Percentiles rank a stretch among this genome's conserved stretches.
Evolutionary conservation across 2,797 vertebrate species (phyloP).

Genomic region (Lemur catta): DNA sequence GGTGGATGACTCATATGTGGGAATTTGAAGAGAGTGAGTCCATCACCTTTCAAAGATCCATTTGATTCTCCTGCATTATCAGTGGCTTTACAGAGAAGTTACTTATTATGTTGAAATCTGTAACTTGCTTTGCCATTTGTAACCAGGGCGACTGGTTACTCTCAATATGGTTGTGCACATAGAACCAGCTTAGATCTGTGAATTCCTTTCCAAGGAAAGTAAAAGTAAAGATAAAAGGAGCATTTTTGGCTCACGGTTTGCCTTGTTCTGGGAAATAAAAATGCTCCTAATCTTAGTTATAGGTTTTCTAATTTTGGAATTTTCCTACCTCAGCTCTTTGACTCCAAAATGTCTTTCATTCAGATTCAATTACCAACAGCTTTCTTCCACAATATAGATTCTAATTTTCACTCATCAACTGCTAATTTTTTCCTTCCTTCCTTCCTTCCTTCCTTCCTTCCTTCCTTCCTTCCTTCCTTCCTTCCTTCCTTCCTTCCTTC

Average conservation of each 20-base stretch:
- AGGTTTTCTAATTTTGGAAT: constrained; percentile 17
- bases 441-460: too few relatives aligned
- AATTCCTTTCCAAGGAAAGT: constrained; percentile 46
- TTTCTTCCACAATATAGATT: neutral
- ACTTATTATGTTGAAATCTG: neutral
- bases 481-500: too few relatives aligned
- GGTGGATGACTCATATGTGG: neutral
- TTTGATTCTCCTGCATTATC: neutral
- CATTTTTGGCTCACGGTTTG: neutral
- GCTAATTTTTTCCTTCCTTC: neutral
- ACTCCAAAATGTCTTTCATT: neutral
- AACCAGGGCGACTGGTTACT: neutral
- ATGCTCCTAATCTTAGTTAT: neutral
- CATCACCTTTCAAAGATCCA: neutral
- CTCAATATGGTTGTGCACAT: neutral
- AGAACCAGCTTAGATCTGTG: neutral
- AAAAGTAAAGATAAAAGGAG: neutral
- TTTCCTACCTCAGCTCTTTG: constrained; percentile 14
- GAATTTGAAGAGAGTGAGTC: neutral
- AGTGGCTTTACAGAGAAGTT: neutral
- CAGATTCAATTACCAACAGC: neutral
- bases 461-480: too few relatives aligned
- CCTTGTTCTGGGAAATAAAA: neutral
- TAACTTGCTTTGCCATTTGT: constrained; percentile 1
- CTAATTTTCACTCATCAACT: neutral